Conservation (phyloP, 1,140 invertebrate species). For the Drosophila pseudoobscura region DNA sequence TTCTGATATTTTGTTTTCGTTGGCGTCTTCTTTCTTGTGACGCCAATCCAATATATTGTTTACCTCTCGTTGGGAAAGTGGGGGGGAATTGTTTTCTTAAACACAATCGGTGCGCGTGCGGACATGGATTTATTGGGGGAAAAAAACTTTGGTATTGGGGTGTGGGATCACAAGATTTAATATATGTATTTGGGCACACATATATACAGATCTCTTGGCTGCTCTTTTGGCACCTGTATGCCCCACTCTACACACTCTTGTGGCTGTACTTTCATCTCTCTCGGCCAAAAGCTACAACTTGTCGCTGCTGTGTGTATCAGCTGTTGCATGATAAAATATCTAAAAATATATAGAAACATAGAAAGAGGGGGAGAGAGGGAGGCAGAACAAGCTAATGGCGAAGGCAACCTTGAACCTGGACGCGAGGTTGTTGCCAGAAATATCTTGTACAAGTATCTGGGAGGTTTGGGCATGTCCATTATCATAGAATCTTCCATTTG, state of each 20-base stretch:
- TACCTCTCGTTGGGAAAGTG: constrained; percentile 49
- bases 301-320: constrained; percentile 45
- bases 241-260: neutral
- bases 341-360: constrained; percentile 63
- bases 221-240: constrained; percentile 17
- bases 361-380: constrained; percentile 13
- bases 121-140: constrained; percentile 47
- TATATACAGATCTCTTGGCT: constrained; percentile 14
- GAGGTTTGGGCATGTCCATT: constrained; percentile 15
- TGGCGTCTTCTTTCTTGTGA: constrained; percentile 52
- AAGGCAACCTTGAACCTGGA: constrained; percentile 70
- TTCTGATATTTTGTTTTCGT: constrained; percentile 43
- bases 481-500: neutral
- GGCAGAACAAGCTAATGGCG: constrained; percentile 36
- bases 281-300: constrained; percentile 48
- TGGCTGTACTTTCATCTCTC: constrained; percentile 11
- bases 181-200: constrained; percentile 8
- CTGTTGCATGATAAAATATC: constrained; percentile 77
- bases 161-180: constrained; percentile 51
- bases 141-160: neutral
- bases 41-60: constrained; percentile 62
- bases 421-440: constrained; percentile 56
- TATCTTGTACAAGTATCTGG: constrained; percentile 2
- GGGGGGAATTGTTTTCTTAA: constrained; percentile 45
- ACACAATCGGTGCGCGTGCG: constrained; percentile 56